Evolutionary conservation across 1,140 invertebrate genomes (phyloP).

Genomic region (Thalassaphorura encarpata): DNA sequence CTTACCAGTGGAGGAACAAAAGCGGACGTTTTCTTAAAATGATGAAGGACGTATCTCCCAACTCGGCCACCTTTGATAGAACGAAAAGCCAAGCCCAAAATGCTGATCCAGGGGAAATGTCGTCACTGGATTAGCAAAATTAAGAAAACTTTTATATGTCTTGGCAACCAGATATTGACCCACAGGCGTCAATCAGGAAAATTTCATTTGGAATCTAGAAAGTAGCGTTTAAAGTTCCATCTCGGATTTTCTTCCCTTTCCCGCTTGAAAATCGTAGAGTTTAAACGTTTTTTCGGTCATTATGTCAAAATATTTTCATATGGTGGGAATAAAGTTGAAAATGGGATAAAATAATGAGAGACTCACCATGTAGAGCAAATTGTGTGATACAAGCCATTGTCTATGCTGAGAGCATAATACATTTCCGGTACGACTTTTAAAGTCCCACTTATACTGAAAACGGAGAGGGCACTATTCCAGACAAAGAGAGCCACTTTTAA

Average conservation of each 20-base stretch:
- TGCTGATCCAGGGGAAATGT: slow-evolving; percentile 19
- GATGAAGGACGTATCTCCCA: slow-evolving; percentile 43
- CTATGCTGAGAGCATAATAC: slow-evolving; percentile 13
- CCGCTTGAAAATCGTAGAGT: not conserved
- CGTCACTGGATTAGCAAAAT: slow-evolving; percentile 5
- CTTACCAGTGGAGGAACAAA: slow-evolving; percentile 45
- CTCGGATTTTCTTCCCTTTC: not conserved
- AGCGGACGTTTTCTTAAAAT: slow-evolving; percentile 49
- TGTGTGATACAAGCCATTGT: slow-evolving; percentile 44
- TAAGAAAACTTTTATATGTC: not conserved
- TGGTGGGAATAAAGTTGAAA: not conserved
- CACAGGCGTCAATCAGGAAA: not conserved
- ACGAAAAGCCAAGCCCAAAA: slow-evolving; percentile 45
- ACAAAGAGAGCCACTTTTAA: slow-evolving; percentile 2
- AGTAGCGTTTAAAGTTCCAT: not conserved
- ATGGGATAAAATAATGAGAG: not conserved
- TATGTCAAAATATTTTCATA: not conserved
- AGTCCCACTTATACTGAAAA: slow-evolving; percentile 15
- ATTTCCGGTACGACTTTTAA: slow-evolving; percentile 9
- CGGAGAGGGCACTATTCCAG: slow-evolving; percentile 18
- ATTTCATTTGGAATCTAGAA: not conserved
- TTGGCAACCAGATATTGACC: not conserved
- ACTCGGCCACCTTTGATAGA: slow-evolving; percentile 43
- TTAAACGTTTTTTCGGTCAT: not conserved
- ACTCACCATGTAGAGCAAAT: slow-evolving; percentile 40